Evolutionary conservation across 2,888 invertebrate species (phyloP), one percentile per base, ranked within the genome.

Genomic region (Pogonocherus hispidulus): DNA sequence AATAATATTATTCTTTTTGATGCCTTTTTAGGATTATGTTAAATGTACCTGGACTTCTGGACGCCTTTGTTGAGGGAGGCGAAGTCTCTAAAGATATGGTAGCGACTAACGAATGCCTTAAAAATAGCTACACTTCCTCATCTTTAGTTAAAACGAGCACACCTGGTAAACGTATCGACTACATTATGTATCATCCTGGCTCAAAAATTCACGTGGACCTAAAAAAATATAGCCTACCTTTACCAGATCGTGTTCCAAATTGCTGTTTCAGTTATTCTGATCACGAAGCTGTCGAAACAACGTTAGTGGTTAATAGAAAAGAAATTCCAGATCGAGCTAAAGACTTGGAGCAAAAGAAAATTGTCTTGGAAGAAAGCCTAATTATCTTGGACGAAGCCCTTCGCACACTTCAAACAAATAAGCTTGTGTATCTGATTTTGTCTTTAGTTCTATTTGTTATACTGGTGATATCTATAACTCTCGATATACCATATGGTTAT

Each of bases 81-180:
- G 79, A 85, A 49, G 55, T 74, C 19, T 75, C 84, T 79, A 70
- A 77, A 67, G 69, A 84, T 76, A 57, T 72, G 52, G 71, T 88
- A 60, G 92, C 93, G 37, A 99, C 99, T 11, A 92, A 93, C 83
- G 94, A 94, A 79, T 90, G 91, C 78, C 88, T 90, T 4, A 90
- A 91, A 73, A 99, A 99, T 84, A 94, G 93, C 75, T 99, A 97
- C 82, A 92, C 95, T 0, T 85, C 89, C 62, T 83, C 86, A 0
- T 87, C 85, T 52, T 78, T 87, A 59, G 86, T 88, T 1, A 86
- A 87, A 65, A 83, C 84, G 9, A 86, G 86, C 60, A 92, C 93
- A 0, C 86, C 90, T 46, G 98, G 98, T 16, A 94, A 95, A 83
- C 90, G 98, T 70, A 96, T 99, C 76, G 99, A 99, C 87, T 96